Conservation (phyloP, 1,140 invertebrate species). For the Cotesia glomerata region DNA sequence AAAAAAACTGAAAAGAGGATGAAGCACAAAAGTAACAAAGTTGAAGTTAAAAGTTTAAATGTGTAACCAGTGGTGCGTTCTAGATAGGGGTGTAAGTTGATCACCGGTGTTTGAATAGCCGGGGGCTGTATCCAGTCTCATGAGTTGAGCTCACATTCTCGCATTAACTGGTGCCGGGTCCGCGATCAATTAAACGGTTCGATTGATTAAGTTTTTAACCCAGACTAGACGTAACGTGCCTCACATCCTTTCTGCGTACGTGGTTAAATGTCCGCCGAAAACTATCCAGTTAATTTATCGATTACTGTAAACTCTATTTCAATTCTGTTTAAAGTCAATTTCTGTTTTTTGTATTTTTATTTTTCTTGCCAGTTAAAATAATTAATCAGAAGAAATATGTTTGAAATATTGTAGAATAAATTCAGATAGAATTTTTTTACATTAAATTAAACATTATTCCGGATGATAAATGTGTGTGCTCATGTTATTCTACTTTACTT, state of each 20-base stretch:
- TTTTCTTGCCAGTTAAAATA: too few relatives aligned
- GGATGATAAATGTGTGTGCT: too few relatives aligned
- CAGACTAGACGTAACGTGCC: background rate
- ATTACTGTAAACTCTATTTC: background rate
- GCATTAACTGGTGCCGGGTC: constrained; percentile 5
- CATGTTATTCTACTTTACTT: too few relatives aligned
- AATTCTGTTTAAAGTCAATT: background rate
- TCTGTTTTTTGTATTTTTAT: too few relatives aligned
- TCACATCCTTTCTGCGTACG: background rate
- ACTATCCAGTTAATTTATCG: background rate
- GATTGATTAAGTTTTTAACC: constrained; percentile 27
- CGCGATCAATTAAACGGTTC: constrained; percentile 23
- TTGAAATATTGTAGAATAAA: too few relatives aligned
- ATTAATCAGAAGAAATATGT: too few relatives aligned
- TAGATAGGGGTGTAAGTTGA: constrained; percentile 23
- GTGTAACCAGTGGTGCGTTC: background rate
- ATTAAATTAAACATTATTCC: too few relatives aligned
- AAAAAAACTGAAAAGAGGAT: too few relatives aligned
- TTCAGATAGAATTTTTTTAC: too few relatives aligned
- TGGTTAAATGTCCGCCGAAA: background rate
- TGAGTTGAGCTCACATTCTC: background rate
- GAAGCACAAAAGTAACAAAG: constrained; percentile 42
- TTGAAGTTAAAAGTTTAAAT: constrained; percentile 5
- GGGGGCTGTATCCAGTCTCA: constrained; percentile 8
- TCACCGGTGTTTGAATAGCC: constrained; percentile 24